Percentiles rank a stretch among this genome's conserved stretches.
Evolutionary conservation across 2,797 vertebrate genomes (phyloP).

Genomic region (Pseudochaenichthys georgianus): DNA sequence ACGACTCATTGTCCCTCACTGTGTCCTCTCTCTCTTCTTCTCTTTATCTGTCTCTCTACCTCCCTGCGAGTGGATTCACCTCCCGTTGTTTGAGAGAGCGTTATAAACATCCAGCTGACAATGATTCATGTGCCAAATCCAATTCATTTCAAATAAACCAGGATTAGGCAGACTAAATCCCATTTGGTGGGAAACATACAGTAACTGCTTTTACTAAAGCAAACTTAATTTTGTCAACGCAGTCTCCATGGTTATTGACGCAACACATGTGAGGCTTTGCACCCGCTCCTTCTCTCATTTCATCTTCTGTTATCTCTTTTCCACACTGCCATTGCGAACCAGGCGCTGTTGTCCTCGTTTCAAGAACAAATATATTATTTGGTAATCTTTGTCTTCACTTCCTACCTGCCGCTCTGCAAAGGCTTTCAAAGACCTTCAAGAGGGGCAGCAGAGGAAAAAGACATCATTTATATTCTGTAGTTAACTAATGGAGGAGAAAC

Average conservation of each 20-base stretch:
- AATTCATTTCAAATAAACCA: slow-evolving; percentile 75
- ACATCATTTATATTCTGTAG: slow-evolving; percentile 55
- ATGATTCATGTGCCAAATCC: slow-evolving; percentile 72
- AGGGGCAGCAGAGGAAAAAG: slow-evolving; percentile 45
- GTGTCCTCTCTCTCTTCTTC: slow-evolving; percentile 17
- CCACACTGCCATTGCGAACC: slow-evolving; percentile 25
- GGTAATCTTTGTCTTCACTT: slow-evolving; percentile 56
- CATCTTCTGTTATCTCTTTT: slow-evolving; percentile 19
- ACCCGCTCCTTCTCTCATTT: slow-evolving; percentile 14
- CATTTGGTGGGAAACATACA: slow-evolving; percentile 47
- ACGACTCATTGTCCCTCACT: slow-evolving; percentile 22
- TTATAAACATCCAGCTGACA: slow-evolving; percentile 72
- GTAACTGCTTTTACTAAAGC: slow-evolving; percentile 48
- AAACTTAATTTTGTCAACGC: slow-evolving; percentile 60
- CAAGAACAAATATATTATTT: slow-evolving; percentile 42
- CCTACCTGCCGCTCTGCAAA: slow-evolving; percentile 70
- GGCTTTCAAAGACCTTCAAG: slow-evolving; percentile 63
- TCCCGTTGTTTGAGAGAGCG: slow-evolving; percentile 59
- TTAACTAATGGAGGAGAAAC: slow-evolving; percentile 70
- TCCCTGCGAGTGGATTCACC: slow-evolving; percentile 60
- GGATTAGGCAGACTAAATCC: slow-evolving; percentile 74
- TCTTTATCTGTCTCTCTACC: slow-evolving; percentile 24
- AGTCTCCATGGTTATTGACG: slow-evolving; percentile 49
- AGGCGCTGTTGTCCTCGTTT: slow-evolving; percentile 56
- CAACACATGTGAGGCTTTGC: slow-evolving; percentile 24